Conservation (phyloP, 2,888 invertebrate genomes). For the Abrostola tripartita region DNA sequence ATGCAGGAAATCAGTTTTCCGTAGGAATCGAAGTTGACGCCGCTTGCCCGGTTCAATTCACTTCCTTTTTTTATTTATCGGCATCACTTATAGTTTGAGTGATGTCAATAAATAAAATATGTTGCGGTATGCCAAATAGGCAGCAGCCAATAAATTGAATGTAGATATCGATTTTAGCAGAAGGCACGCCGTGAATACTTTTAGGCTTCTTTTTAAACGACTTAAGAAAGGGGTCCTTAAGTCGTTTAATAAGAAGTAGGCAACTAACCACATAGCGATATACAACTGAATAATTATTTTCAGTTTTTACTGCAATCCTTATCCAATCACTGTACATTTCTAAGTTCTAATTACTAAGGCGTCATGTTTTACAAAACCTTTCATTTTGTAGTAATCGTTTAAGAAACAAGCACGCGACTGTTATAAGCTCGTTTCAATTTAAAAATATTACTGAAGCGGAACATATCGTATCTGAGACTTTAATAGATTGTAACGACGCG, state of each 20-base stretch:
- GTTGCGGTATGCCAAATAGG: too few relatives aligned
- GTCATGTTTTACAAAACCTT: constrained; percentile 11
- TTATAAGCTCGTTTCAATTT: constrained; percentile 7
- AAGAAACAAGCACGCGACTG: constrained; percentile 13
- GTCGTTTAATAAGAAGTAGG: too few relatives aligned
- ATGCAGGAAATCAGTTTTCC: constrained; percentile 80
- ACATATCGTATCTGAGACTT: constrained; percentile 22
- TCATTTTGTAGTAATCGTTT: constrained; percentile 16
- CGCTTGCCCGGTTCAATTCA: constrained; percentile 46
- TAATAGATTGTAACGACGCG: constrained; percentile 49
- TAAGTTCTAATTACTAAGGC: constrained; percentile 18
- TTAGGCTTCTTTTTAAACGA: not conserved
- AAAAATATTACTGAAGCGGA: constrained; percentile 24
- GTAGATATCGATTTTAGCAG: too few relatives aligned
- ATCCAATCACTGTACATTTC: constrained; percentile 4
- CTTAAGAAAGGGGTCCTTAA: too few relatives aligned
- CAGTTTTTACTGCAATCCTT: constrained; percentile 4
- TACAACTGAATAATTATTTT: not conserved
- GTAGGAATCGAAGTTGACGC: constrained; percentile 63
- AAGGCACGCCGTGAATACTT: too few relatives aligned
- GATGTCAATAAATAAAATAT: not conserved
- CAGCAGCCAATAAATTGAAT: too few relatives aligned
- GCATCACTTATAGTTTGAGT: not conserved
- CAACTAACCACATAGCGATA: too few relatives aligned
- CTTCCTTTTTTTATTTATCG: constrained; percentile 28